Evolutionary conservation across 2,113 vertebrate species (phyloP).

Genomic region (Peromyscus californicus): DNA sequence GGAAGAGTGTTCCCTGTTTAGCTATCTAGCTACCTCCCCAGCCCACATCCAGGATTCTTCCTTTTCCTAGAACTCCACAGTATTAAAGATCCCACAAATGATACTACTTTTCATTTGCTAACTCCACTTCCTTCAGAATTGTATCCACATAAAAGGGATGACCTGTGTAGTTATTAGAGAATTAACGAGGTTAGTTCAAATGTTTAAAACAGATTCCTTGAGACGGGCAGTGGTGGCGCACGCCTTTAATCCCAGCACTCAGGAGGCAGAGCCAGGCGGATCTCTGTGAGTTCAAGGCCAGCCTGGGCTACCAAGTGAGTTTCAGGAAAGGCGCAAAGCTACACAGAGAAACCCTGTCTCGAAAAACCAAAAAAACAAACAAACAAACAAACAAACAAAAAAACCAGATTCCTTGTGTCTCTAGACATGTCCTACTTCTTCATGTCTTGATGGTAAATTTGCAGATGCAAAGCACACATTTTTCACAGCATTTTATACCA

Average conservation of each 20-base stretch:
- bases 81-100: background rate
- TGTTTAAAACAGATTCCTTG: background rate
- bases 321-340: no score
- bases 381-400: no score
- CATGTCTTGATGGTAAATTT: background rate
- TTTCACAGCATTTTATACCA: background rate
- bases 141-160: background rate
- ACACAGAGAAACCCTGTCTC: no score
- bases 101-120: background rate
- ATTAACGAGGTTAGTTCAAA: background rate
- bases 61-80: background rate
- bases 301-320: no score
- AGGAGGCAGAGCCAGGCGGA: no score
- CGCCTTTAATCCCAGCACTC: no score
- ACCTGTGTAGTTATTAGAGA: background rate
- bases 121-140: background rate
- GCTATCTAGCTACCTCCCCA: background rate
- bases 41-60: background rate
- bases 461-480: background rate
- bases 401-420: background rate
- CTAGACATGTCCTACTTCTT: background rate
- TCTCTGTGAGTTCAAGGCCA: no score
- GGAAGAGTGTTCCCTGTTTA: background rate
- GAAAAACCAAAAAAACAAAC: no score
- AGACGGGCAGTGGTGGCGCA: no score